These are phyloP conservation scores for Patella ulyssiponensis DNA, from an alignment of 2,888 invertebrate species.

Conservation along the genomic window DNA sequence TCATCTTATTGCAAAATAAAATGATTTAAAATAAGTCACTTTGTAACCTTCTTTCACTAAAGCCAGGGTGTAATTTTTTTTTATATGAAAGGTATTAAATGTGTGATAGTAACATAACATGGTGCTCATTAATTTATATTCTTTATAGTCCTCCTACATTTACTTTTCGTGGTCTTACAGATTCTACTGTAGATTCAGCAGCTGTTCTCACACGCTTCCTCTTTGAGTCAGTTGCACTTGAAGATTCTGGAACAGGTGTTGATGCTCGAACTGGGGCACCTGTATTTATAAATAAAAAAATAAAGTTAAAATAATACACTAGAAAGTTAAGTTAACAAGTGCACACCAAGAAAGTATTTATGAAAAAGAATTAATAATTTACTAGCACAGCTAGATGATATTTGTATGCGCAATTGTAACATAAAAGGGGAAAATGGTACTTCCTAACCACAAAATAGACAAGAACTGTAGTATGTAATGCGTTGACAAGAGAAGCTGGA, in stretches of 20 bases:
- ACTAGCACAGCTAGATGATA: too few species aligned
- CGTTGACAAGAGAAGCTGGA: too few species aligned
- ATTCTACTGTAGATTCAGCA: conserved; percentile 36
- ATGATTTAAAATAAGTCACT: not conserved
- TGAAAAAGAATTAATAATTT: too few species aligned
- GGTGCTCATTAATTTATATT: not conserved
- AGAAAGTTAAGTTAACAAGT: too few species aligned
- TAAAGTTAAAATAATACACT: not conserved
- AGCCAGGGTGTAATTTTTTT: not conserved
- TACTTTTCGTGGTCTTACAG: conserved; percentile 33
- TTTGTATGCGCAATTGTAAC: too few species aligned
- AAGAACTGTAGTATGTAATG: too few species aligned
- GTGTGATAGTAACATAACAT: not conserved
- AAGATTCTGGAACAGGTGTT: conserved; percentile 32
- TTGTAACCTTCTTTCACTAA: not conserved
- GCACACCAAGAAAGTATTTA: too few species aligned
- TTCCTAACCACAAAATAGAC: too few species aligned
- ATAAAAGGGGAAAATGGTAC: too few species aligned
- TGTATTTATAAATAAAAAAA: conserved; percentile 5
- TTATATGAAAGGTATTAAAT: not conserved
- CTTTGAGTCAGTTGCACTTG: conserved; percentile 40
- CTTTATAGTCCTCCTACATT: not conserved
- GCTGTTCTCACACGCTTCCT: conserved; percentile 43
- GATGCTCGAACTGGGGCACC: conserved; percentile 30
- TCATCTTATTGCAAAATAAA: not conserved